Base-by-base conservation (phyloP, 2,888 invertebrate genomes). In the Andrena praecox region DNA sequence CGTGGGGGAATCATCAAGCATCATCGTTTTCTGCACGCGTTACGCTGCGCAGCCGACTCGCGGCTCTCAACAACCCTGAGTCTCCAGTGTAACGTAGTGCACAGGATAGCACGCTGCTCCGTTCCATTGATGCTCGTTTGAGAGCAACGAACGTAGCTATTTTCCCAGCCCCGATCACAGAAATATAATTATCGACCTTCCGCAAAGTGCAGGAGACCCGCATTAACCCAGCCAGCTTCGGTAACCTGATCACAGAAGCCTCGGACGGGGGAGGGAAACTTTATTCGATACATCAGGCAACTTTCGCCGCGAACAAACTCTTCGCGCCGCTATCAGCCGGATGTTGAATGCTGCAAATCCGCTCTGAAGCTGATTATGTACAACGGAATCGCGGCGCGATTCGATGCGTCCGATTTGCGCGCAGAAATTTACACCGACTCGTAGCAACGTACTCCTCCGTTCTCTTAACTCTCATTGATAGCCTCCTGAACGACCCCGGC, bases 301-400 rank as follows among this genome's bases (percentile, higher is more conserved):
- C 63, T 85, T 82, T 82, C 67, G 86, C 85, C 52, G 75, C 79
- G 66, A 86, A 56, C 77, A 78, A 77, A 79, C 74, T 42, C 52
- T 52, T 16, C 42, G 31, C 67, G 60, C 54, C 67, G 54, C 68
- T 70, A 75, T 71, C 70, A 52, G 50, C 27, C 27, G 54, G 67
- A 76, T 69, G 77, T 60, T 71, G 67, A 77, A 71, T 63, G 67
- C 42, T 62, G 71, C 56, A 72, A 75, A 77, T 73, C 71, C 54
- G 69, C 77, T 68, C 62, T 27, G 71, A 76, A 77, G 71, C 60
- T 60, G 77, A 80, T 77, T 71, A n/a, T n/a, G n/a, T n/a, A 72
- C 77, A 33, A n/a, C 33, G 68, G 67, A 74, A 35, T 75, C 59
- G 64, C 31, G 29, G n/a, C 29, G n/a, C 66, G 50, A 76, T 59